Evolutionary conservation across 2,888 invertebrate species (phyloP), one percentile per base, ranked within the genome.

Genomic region (Lepidocyrtoides sp.): DNA sequence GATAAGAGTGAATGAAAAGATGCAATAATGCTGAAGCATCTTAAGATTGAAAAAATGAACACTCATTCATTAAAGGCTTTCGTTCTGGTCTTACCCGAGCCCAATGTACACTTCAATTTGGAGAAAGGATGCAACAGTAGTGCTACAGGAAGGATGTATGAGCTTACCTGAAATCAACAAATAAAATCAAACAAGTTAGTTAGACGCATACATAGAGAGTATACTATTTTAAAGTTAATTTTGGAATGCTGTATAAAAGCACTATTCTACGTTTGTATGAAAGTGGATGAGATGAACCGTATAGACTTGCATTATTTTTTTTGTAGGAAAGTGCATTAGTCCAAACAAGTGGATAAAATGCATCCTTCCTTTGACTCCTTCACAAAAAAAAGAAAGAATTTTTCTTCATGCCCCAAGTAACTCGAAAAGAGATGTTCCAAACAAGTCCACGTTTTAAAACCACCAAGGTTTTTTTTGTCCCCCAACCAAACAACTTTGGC

Each of bases 101-200:
- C 48, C 75, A 72, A 72, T 29, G 0, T 26, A 12, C 63, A 63
- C 5, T 26, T 57, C 57, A 36, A 7, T 54, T 57, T 23, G 5
- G 32, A n/a, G 29, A 32, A 29, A 63, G 7, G 5, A 36, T 10
- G 4, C n/a, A 69, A 10, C 1, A 60, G 23, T 1, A 54, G n/a
- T n/a, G n/a, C n/a, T n/a, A 66, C 5, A 3, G 51, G 79, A 51
- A 54, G 29, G 14, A 44, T 23, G 7, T 32, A 29, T 23, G 69
- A 66, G 66, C 85, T 85, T 85, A 85, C 85, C 85, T 85, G 72
- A 72, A 85, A 85, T 51, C 69, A 85, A 85, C 69, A 85, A 48
- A 82, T 36, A 81, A 60, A 84, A 51, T 29, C 14, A 48, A 20
- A 75, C 10, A 75, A 48, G 48, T 75, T 75, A 75, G 48, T 41